A percentile compares a stretch with the other conserved stretches of the same genome.
These are phyloP conservation scores for Electrophaes corylata DNA, from an alignment of 2,888 invertebrate species.

Conservation along the genomic window DNA sequence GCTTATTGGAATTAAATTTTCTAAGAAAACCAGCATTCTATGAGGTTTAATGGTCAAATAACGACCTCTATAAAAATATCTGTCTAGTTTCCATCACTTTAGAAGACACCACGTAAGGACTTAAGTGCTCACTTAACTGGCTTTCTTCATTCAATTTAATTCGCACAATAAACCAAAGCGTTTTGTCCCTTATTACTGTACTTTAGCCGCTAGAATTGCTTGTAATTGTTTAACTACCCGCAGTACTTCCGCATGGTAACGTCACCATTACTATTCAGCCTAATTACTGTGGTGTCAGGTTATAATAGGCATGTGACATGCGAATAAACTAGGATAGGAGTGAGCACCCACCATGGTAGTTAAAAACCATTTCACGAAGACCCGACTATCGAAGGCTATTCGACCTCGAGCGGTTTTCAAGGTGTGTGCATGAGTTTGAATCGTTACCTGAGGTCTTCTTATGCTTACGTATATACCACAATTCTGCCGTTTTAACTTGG, in stretches of 20 bases:
- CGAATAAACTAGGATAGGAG: constrained; percentile 12
- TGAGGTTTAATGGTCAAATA: neutral
- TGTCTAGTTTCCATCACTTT: constrained; percentile 8
- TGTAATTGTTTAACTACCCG: constrained; percentile 14
- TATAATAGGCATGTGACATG: constrained; percentile 24
- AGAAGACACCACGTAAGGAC: constrained; percentile 2
- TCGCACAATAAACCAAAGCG: constrained; percentile 15
- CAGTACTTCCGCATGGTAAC: constrained; percentile 24
- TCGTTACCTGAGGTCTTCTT: neutral
- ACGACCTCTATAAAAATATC: constrained; percentile 5
- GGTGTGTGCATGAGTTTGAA: neutral
- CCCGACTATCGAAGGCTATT: neutral
- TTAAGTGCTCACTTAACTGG: constrained; percentile 10
- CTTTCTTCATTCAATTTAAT: constrained; percentile 23
- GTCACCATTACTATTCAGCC: constrained; percentile 15
- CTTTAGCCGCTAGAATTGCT: constrained; percentile 13
- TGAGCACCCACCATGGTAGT: constrained; percentile 19
- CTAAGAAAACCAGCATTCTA: neutral
- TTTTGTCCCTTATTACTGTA: constrained; percentile 15
- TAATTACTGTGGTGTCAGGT: constrained; percentile 24
- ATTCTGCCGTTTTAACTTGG: neutral
- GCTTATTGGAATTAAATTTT: constrained; percentile 1
- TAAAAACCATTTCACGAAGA: neutral
- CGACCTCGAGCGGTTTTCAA: neutral
- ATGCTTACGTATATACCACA: neutral